Evolutionary conservation across 2,888 invertebrate species (phyloP), one percentile per base, ranked within the genome.

Genomic region (Microctonus hyperodae): DNA sequence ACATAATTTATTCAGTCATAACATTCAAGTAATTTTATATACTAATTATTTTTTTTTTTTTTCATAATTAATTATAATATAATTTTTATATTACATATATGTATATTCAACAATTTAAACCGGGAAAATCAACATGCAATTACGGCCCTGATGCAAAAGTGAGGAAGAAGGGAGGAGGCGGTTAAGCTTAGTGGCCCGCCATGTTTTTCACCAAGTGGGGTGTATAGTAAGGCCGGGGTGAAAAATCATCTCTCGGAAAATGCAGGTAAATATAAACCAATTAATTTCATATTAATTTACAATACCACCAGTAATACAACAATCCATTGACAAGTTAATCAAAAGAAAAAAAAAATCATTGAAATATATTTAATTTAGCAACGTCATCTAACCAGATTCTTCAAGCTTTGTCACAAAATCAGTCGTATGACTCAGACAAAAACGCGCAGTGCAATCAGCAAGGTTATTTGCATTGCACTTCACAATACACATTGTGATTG

Each of bases 201-300:
- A 91, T 91, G 91, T 91, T 91, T 90, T 90, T 88, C 88, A 89
- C 88, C 88, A 88, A 88, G 88, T 89, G 90, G 90, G 90, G 89
- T 90, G 82, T 84, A 80, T 83, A 84, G 83, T 81, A 80, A 81
- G 82, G 80, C 83, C 83, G 83, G 83, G 83, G 83, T 83, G 83
- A 81, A 83, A 83, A 81, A 82, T 83, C 83, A 79, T 83, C 83
- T 83, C 82, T 83, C 82, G 81, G 80, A 83, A 79, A 77, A 83
- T 83, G 83, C 83, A 83, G 83, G 83, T 83, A 82, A 57, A 76
- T 77, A 64, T 65, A 72, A 22, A 16, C 35, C 31, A 28, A 23
- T 28, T 4, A 11, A 57, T 67, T 25, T 23, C 9, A n/a, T 10
- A 23, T 28, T 28, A 25, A 48, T 11, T 16, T 11, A 48, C 3